Evolutionary conservation across 2,888 invertebrate genomes (phyloP).

Genomic region (Galerucella calmariensis): DNA sequence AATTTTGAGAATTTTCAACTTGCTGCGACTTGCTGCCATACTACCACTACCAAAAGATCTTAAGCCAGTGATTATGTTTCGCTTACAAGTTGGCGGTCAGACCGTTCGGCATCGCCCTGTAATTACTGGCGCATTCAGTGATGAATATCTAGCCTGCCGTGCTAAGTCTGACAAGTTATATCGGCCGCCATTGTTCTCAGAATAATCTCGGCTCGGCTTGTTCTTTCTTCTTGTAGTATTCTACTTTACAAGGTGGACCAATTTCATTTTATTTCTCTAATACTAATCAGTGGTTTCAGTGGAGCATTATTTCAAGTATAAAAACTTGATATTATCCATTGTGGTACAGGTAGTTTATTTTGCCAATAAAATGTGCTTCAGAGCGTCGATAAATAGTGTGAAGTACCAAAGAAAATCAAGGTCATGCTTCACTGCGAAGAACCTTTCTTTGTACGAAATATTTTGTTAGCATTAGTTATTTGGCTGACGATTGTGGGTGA

Average conservation of each 20-base stretch:
- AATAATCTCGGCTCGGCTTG: constrained; percentile 25
- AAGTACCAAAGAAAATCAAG: not conserved
- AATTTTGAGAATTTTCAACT: not conserved
- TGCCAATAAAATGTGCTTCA: no score
- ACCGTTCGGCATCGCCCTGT: constrained; percentile 46
- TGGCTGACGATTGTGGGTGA: no score
- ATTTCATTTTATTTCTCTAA: not conserved
- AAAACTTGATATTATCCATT: no score
- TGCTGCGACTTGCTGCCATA: not conserved
- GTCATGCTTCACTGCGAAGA: no score
- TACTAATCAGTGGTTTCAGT: not conserved
- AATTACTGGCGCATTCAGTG: constrained; percentile 52
- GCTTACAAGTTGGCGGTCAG: constrained; percentile 44
- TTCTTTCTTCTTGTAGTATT: constrained; percentile 15
- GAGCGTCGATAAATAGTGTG: not conserved
- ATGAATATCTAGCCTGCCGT: constrained; percentile 55
- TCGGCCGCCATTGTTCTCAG: constrained; percentile 44
- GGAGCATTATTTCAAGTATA: no score
- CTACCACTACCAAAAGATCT: constrained; percentile 4
- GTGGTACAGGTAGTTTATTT: no score
- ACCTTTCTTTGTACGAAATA: no score
- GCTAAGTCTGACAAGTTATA: constrained; percentile 54
- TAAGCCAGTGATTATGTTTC: constrained; percentile 49
- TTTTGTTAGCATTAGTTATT: no score
- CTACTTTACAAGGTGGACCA: not conserved